phyloP scores from a whole-genome alignment of 2,888 invertebrate genomes.

The Leptopilina drosophilae region DNA sequence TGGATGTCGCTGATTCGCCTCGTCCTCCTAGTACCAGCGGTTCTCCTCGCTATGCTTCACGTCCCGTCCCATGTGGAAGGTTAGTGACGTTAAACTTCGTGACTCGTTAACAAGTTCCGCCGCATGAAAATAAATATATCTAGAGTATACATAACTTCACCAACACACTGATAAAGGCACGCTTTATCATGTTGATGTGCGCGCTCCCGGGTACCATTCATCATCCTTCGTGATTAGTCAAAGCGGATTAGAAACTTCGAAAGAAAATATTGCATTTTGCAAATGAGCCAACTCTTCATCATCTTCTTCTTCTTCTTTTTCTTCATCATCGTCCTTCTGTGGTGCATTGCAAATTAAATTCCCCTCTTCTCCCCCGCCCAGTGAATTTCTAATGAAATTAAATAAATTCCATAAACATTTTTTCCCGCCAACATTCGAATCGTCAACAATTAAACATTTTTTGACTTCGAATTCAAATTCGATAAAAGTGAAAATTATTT shows the following conservation, averaged over 20 bases:
- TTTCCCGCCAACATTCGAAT: too few relatives aligned
- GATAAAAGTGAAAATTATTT: too few relatives aligned
- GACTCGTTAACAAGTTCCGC: slow-evolving; percentile 18
- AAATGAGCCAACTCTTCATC: background rate
- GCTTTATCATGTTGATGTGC: slow-evolving; percentile 38
- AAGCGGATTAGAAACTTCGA: slow-evolving; percentile 16
- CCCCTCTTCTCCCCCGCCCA: background rate
- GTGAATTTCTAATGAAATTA: background rate
- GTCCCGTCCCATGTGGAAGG: slow-evolving; percentile 69
- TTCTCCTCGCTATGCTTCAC: slow-evolving; percentile 66
- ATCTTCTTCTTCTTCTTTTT: background rate
- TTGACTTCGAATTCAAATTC: too few relatives aligned
- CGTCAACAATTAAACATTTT: too few relatives aligned
- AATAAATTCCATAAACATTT: background rate
- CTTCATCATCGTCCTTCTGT: background rate
- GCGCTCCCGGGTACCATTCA: slow-evolving; percentile 31
- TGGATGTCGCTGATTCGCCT: slow-evolving; percentile 75
- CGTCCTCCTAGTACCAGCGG: slow-evolving; percentile 63
- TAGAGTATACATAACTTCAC: background rate
- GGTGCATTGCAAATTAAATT: background rate
- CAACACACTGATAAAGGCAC: background rate
- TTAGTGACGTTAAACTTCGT: slow-evolving; percentile 62
- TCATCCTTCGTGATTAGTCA: slow-evolving; percentile 39
- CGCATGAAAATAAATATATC: slow-evolving; percentile 24
- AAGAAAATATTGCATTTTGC: slow-evolving; percentile 13